Evolutionary conservation across 2,113 vertebrate species (phyloP), one percentile per base, ranked within the genome.

Genomic region (Okapia johnstoni): DNA sequence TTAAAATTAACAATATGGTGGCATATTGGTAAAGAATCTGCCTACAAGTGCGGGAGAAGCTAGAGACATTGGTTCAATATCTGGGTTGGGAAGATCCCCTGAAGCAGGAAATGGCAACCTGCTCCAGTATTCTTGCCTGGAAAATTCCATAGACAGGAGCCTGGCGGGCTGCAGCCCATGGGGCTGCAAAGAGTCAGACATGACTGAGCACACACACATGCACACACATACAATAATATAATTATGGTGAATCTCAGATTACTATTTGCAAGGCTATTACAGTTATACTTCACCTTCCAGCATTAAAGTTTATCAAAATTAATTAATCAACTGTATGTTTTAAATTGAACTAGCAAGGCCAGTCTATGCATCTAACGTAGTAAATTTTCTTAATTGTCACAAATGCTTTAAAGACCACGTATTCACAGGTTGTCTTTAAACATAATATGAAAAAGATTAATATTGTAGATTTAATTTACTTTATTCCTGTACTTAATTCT

Each of bases 391-490:
- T 70, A 81, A 85, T 88, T 87, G 19, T 95, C 91, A 70, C 16
- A 57, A 60, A 85, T 88, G 54, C 33, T 85, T 88, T 85, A 73
- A 93, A 85, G 46, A 95, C 43, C 52, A 92, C 5, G 1, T 46
- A 79, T 90, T 57, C n/a, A 91, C 7, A 58, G 21, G 6, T 80
- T 94, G 46, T 85, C 86, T 96, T 96, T 63, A 94, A 95, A 88
- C 33, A 84, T 96, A 80, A 48, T 58, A 36, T 89, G 85, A 90
- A 94, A 98, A 96, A 43, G 70, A 46, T 80, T 96, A 89, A 36
- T 83, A 90, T 50, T 58, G 16, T 84, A 58, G 26, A 19, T 88
- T 88, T 95, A 70, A 46, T 81, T 94, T 90, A 87, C 43, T 97
- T 94, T 70, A 36, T 85, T 91, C 85, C 57, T 88, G 2, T 61